Conservation (phyloP, 2,113 vertebrate species). For the Corythornis cristatus region DNA sequence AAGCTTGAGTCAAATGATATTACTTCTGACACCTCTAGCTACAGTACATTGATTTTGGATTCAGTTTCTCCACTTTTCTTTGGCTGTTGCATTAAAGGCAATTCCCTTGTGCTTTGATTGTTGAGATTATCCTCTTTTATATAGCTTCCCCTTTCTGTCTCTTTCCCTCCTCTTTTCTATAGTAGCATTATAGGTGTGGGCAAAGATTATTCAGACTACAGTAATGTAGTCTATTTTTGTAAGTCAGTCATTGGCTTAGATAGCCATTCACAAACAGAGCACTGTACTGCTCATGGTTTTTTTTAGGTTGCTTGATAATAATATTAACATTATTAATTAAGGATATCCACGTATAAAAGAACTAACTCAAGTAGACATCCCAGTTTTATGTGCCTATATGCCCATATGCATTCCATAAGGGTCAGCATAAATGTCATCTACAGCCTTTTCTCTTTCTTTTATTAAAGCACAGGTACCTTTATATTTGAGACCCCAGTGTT, state of each 20-base stretch:
- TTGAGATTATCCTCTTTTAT: neutral
- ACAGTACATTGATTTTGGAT: neutral
- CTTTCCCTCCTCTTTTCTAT: neutral
- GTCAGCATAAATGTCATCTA: neutral
- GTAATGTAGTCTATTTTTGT: neutral
- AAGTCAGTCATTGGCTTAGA: neutral
- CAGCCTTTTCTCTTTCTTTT: neutral
- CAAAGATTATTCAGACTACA: neutral
- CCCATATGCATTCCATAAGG: neutral
- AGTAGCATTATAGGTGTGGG: neutral
- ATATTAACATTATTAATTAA: neutral
- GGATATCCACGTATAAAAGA: neutral
- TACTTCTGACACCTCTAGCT: neutral
- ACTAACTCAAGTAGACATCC: neutral
- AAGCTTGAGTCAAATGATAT: neutral
- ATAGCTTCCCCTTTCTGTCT: neutral
- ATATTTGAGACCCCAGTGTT: neutral
- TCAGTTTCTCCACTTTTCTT: conserved; percentile 27
- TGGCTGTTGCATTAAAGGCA: conserved; percentile 1
- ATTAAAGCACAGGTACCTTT: neutral
- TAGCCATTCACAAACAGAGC: neutral
- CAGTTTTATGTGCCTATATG: neutral
- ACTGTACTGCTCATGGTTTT: neutral
- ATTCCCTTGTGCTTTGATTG: conserved; percentile 9
- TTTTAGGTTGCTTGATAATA: neutral